Evolutionary conservation across 2,888 invertebrate species (phyloP), one percentile per base, ranked within the genome.

Genomic region (Drosophila fulvimacula): DNA sequence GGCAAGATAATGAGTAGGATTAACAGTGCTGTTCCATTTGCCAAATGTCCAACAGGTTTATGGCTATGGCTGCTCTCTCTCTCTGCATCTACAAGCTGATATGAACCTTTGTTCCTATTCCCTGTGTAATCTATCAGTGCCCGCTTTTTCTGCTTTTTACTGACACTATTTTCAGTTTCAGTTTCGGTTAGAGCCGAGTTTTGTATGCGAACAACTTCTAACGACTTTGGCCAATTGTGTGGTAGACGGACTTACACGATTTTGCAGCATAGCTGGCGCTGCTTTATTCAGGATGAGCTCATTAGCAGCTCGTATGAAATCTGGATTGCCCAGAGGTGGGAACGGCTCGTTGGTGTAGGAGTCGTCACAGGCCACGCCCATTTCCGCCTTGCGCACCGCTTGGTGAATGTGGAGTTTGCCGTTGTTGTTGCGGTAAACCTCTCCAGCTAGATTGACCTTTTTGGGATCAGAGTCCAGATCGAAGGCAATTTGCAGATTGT

Each of bases 281-380:
- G 52, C 44, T 17, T 60, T 70, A 27, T 57, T 66, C n/a, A 79
- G 24, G 3, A 78, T 41, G 7, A 81, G 34, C 36, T 81, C 75
- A n/a, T 34, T 67, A 24, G 69, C 82, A 1, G 66, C 66, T 9
- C 41, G 46, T 9, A 49, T 66, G 24, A 79, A 67, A 2, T 64
- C 66, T 0, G 62, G 56, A 62, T 81, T 81, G n/a, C 82, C 79
- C 38, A 81, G 49, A 2, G 51, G 32, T 3, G 57, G 63, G 39
- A 61, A 17, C 2, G 66, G 56, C 7, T 73, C 78, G 5, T 60
- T 46, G 1, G 10, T 19, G 5, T 67, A 53, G 6, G 32, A 55
- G 21, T 79, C 59, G 39, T 74, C 64, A 17, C 62, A 69, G 27
- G 58, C 69, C 0, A 81, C 41, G 0, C 38, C 41, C 5, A 79